Evolutionary conservation across 1,140 invertebrate genomes (phyloP).

Genomic region (Hesperophylax magnus): DNA sequence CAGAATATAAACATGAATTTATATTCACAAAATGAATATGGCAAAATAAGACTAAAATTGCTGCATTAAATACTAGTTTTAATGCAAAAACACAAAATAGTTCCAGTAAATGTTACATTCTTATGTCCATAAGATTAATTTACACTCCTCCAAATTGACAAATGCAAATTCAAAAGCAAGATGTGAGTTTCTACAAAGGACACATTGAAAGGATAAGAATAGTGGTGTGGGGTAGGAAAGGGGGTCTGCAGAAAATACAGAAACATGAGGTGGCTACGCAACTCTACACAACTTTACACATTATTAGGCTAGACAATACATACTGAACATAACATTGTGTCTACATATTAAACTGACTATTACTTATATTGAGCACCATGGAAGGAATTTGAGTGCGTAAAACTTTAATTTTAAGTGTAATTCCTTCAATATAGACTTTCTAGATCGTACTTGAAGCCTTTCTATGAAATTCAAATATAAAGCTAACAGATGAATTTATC

Average conservation of each 20-base stretch:
- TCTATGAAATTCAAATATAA: constrained; percentile 30
- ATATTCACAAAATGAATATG: constrained; percentile 47
- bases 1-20: constrained; percentile 32
- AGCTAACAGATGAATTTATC: constrained; percentile 15
- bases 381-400: constrained; percentile 68
- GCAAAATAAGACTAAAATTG: constrained; percentile 41
- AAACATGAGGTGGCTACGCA: constrained; percentile 24
- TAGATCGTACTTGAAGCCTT: constrained; percentile 24
- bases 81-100: not conserved
- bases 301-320: constrained; percentile 52
- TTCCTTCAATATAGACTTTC: constrained; percentile 35
- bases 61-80: constrained; percentile 6
- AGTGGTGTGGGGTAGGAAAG: not conserved
- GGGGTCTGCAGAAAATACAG: not conserved
- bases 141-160: constrained; percentile 12
- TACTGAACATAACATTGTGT: constrained; percentile 33
- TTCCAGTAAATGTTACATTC: not conserved
- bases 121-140: constrained; percentile 1
- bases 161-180: not conserved
- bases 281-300: constrained; percentile 29
- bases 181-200: not conserved
- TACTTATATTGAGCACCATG: constrained; percentile 65
- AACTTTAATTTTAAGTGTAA: constrained; percentile 37
- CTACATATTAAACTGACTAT: constrained; percentile 43
- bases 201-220: not conserved